Conservation (phyloP, 2,113 vertebrate species). For the Oenanthe oenanthe region DNA sequence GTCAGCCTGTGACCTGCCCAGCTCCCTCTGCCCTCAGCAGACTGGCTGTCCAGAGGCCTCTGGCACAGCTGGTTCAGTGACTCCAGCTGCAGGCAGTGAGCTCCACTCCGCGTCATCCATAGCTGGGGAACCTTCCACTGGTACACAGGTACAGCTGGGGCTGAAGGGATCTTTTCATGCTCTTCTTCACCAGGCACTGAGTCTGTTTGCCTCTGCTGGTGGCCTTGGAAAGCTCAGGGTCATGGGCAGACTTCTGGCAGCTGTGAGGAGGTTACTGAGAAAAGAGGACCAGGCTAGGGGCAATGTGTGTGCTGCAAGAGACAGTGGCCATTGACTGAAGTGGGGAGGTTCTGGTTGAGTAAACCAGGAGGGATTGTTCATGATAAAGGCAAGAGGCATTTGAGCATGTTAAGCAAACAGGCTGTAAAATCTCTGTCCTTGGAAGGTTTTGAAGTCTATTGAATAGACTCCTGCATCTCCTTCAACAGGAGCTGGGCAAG, state of each 20-base stretch:
- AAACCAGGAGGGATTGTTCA: neutral
- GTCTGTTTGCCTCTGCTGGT: neutral
- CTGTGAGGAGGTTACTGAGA: neutral
- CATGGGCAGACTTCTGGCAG: fast-evolving
- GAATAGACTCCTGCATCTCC: neutral
- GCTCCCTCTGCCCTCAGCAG: neutral
- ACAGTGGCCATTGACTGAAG: fast-evolving
- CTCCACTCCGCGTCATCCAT: neutral
- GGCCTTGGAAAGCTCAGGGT: neutral
- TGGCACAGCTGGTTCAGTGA: neutral
- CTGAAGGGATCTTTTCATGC: neutral
- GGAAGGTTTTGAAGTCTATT: neutral
- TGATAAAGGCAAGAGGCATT: neutral
- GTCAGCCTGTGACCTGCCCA: neutral
- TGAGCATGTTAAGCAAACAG: neutral
- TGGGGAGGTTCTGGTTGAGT: neutral
- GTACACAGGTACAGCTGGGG: neutral
- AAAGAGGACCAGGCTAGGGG: neutral
- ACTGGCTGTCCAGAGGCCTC: neutral
- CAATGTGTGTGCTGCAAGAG: fast-evolving
- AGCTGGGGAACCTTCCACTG: neutral
- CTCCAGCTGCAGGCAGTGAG: neutral
- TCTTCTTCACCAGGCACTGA: neutral
- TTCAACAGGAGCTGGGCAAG: neutral
- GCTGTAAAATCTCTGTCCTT: neutral